A percentile compares a stretch with the other conserved stretches of the same genome.
phyloP scores from a whole-genome alignment of 92 coral and sea anemone species.

The Porites evermanni region DNA sequence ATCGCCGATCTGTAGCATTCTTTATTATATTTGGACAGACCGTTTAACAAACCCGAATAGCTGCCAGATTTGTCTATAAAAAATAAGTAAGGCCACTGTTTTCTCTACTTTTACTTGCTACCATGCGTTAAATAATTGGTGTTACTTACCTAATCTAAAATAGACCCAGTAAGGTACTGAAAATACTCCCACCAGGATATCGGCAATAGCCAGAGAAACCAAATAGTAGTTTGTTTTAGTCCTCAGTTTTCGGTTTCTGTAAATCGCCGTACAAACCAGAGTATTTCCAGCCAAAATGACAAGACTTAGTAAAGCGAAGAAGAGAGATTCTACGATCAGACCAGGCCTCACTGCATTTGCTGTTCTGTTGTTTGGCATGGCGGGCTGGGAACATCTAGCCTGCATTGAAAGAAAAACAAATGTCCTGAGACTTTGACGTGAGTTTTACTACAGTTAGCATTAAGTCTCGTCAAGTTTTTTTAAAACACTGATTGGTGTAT shows the following conservation, averaged over 20 bases:
- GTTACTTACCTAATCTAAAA: conserved; percentile 77
- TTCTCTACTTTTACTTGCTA: too few relatives aligned
- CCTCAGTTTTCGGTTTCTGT: conserved; percentile 76
- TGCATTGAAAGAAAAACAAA: neutral
- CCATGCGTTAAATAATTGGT: neutral
- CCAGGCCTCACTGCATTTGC: conserved; percentile 10
- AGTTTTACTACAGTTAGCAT: neutral
- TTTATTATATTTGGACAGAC: neutral
- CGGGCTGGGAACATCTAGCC: neutral
- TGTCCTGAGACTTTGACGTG: too few relatives aligned
- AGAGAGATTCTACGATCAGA: conserved; percentile 65
- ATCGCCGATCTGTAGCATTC: neutral
- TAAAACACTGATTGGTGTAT: too few relatives aligned
- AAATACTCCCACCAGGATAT: conserved; percentile 84
- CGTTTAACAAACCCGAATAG: neutral
- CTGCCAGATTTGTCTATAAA: neutral
- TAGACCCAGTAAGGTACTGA: conserved; percentile 89
- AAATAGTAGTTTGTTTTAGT: conserved; percentile 91
- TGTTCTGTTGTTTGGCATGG: conserved; percentile 8
- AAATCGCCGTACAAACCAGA: conserved; percentile 89
- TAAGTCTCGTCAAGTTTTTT: too few relatives aligned
- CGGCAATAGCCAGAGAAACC: conserved; percentile 84
- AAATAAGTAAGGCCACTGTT: too few relatives aligned
- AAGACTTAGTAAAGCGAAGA: conserved; percentile 65
- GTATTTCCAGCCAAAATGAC: conserved; percentile 82